These are phyloP conservation scores for Alethe diademata DNA, from an alignment of 2,113 vertebrate genomes.

Conservation along the genomic window DNA sequence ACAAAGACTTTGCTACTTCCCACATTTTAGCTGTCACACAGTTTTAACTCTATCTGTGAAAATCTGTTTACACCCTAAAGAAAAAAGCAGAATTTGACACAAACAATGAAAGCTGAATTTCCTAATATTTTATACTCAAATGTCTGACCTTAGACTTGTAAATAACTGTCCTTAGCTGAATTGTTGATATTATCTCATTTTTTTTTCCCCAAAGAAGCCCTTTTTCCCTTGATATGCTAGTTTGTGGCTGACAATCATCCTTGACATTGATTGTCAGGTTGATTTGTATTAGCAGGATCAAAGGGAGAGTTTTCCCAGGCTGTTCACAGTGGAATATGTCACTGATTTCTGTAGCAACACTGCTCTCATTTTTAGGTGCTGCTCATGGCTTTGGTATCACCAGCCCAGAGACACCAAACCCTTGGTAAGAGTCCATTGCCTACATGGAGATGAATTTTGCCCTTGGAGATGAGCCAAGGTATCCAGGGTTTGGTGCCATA, in stretches of 20 bases:
- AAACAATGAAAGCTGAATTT: background rate
- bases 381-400: background rate
- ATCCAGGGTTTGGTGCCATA: background rate
- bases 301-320: background rate
- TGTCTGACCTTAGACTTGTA: background rate
- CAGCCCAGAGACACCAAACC: background rate
- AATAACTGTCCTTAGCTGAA: background rate
- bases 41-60: background rate
- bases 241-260: background rate
- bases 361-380: background rate
- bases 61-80: background rate
- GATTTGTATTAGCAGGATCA: slow-evolving; percentile 41
- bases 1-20: background rate
- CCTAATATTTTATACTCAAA: background rate
- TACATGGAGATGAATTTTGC: background rate
- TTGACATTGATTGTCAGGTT: slow-evolving; percentile 43
- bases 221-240: background rate
- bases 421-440: background rate
- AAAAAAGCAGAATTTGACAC: background rate
- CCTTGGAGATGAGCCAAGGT: background rate
- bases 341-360: background rate
- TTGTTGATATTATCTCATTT: background rate
- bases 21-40: background rate
- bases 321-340: background rate
- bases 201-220: background rate